Evolutionary conservation across 92 coral and sea anemone species (phyloP), one percentile per base, ranked within the genome.

Genomic region (Palythoa grandis): DNA sequence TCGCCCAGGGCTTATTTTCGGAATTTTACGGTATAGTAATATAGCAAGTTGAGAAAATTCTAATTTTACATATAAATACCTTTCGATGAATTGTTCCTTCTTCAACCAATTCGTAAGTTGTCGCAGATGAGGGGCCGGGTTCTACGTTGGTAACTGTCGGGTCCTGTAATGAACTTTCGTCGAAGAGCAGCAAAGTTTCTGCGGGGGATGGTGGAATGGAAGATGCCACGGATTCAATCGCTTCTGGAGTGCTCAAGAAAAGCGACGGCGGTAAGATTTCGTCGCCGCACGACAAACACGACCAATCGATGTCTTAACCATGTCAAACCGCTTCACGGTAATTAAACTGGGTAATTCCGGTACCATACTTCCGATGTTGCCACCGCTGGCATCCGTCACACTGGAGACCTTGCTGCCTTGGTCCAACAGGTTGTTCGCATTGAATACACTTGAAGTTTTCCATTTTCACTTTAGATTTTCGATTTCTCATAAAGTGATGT

Each of bases 381-480:
- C 35, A 29, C 35, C 35, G 35, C 35, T 29, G 1, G 35, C 35
- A 29, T 29, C 35, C 76, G 35, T 29, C 35, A 29, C 35, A 29
- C 35, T 29, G 35, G 35, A 29, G 35, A 29, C 35, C 35, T 29
- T 29, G 35, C 1, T 29, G 65, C 1, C 67, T 22, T 4, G 80
- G 80, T 53, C 80, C 80, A 24, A 76, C 80, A 2, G 67, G 65
- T 52, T 76, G 80, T 19, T 76, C n/a, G 80, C 43, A 76, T 76
- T 53, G 7, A 76, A 76, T 76, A 1, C 35, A 29, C 35, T 29
- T 29, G 35, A 29, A 0, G 35, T 29, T 29, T 29, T 29, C 35
- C 35, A 29, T 29, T 29, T 29, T 29, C 35, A 1, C 35, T 29
- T 29, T 29, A 29, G 35, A 29, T 29, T 29, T 29, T 29, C 35